Evolutionary conservation across 2,113 vertebrate species (phyloP).

Genomic region (Accipiter cooperii): DNA sequence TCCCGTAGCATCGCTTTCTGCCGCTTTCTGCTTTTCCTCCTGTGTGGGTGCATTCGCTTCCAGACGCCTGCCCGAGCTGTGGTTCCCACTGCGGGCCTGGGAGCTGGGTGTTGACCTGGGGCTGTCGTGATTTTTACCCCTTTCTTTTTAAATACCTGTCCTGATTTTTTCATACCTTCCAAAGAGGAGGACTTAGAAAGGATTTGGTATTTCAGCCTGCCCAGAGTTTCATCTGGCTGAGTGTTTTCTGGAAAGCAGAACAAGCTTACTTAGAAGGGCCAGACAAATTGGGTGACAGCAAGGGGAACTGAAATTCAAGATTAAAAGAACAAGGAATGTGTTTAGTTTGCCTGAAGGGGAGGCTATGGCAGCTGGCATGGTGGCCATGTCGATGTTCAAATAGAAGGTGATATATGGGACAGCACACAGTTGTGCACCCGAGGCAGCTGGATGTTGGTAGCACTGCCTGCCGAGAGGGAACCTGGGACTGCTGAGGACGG

Average conservation of each 20-base stretch:
- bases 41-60: background rate
- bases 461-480: too few species aligned
- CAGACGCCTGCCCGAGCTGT: background rate
- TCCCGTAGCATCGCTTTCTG: background rate
- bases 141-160: background rate
- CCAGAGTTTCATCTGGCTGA: background rate
- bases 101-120: background rate
- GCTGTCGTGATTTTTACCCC: background rate
- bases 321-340: background rate
- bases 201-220: background rate
- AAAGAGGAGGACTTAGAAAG: background rate
- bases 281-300: background rate
- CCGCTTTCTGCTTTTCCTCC: background rate
- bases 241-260: background rate
- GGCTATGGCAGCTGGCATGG: background rate
- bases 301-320: background rate
- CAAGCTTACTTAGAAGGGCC: background rate
- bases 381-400: accelerated
- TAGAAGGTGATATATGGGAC: too few species aligned
- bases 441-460: too few species aligned
- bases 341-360: background rate
- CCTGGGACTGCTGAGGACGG: background rate
- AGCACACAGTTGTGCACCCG: too few species aligned
- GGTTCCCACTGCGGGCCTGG: background rate
- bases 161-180: background rate